Evolutionary conservation across 2,888 invertebrate species (phyloP).

Genomic region (Heliconius hortense): DNA sequence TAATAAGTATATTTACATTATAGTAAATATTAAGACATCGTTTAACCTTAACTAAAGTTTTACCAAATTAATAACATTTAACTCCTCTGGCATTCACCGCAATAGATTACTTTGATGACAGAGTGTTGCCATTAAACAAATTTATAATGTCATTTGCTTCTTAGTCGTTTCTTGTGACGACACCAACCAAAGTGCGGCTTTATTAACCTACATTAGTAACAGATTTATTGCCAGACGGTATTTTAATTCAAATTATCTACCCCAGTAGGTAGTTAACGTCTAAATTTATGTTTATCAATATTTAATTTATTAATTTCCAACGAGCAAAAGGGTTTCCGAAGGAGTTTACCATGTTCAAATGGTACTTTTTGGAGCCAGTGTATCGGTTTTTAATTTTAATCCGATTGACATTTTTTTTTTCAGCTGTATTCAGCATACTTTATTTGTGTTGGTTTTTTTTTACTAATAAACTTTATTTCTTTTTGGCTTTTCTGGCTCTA

Average conservation of each 20-base stretch:
- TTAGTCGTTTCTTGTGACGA: constrained; percentile 31
- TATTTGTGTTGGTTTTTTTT: too few relatives aligned
- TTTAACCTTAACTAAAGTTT: constrained; percentile 33
- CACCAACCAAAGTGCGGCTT: constrained; percentile 26
- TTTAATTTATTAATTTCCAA: constrained; percentile 8
- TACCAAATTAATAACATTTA: constrained; percentile 30
- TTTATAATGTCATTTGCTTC: constrained; percentile 31
- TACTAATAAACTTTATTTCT: too few relatives aligned
- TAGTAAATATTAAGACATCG: constrained; percentile 2
- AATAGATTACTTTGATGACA: constrained; percentile 32
- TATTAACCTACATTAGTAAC: constrained; percentile 31
- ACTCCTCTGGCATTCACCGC: constrained; percentile 36
- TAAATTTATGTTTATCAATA: constrained; percentile 8
- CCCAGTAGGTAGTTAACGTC: constrained; percentile 1
- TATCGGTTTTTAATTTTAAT: not conserved
- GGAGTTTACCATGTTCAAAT: too few relatives aligned
- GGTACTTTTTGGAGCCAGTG: not conserved
- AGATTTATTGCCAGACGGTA: constrained; percentile 28
- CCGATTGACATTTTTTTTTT: too few relatives aligned
- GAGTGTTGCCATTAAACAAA: constrained; percentile 34
- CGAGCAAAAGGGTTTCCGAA: not conserved
- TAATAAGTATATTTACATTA: not conserved
- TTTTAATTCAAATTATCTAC: constrained; percentile 20
- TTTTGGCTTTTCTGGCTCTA: too few relatives aligned
- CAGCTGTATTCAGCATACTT: too few relatives aligned